Base-by-base conservation (phyloP, 2,888 invertebrate genomes). In the Ornithoptera alexandrae region DNA sequence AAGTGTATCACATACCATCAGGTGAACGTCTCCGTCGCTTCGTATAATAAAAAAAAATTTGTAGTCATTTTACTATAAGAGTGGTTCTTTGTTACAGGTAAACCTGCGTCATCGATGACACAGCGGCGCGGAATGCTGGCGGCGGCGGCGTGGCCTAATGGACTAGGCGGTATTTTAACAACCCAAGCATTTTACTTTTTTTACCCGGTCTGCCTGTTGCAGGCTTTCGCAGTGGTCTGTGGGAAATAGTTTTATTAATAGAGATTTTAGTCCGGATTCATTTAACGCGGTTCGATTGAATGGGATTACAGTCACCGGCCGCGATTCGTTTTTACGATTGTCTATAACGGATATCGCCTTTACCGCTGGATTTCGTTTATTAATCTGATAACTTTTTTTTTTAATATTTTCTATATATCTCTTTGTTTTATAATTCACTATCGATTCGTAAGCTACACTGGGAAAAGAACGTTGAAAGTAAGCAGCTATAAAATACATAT, bases 71-170 rank as follows among this genome's bases (percentile, higher is more conserved):
- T 53, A 53, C 6, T 46, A 46, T 77, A 73, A 77, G 79, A 76
- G 66, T 71, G 76, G 77, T 85, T 84, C 84, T 82, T 90, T 90
- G 89, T 91, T 90, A 73, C 90, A 91, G 90, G 90, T 91, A 90
- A 78, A 76, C 72, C 73, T 86, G 84, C 82, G 86, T 89, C 89
- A 87, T 73, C 76, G 76, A 72, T 88, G 90, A 89, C 83, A 80
- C 86, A 85, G 74, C 77, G 71, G 30, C 15, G 22, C 69, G 85
- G 90, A 89, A 91, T 90, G 90, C 85, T 71, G 73, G 68, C 71
- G 72, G 74, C 71, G 72, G 74, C 65, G 69, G 76, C 78, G 62
- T 22, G 69, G 66, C 62, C 59, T 70, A 66, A 81, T 79, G 79
- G 76, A 78, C 79, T 75, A 74, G 75, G 66, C 74, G 77, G 75